Base-by-base conservation (phyloP, 23 tunicate species). In the Ascidia mentula region DNA sequence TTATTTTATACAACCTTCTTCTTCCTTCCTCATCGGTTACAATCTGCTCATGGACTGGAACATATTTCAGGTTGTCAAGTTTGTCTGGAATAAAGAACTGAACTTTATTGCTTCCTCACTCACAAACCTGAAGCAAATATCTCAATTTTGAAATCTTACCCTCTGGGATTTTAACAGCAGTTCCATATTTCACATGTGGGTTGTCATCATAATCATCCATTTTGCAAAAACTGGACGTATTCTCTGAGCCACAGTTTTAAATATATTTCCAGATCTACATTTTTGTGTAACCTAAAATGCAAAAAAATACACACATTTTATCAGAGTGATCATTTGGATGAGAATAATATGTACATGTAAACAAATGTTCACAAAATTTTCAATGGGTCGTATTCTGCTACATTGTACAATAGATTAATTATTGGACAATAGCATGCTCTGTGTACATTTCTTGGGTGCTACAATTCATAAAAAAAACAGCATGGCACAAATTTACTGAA, bases 11-110 rank as follows among this genome's bases (percentile, higher is more conserved):
- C 12, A 22, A 85, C 89, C 89, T 85, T 76, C 92, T 81, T 74
- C 97, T 69, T 33, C 97, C 97, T 83, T 92, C 80, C 40, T 83
- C 92, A 80, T 92, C 97, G 0, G 97, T 92, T 30, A 87, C 97
- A 0, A 87, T 69, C 79, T 92, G 97, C 31, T 92, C 97, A 83
- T 75, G 82, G 38, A 92, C 80, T 15, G 89, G 87, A 32, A 83
- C 79, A 42, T 81, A 40, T 59, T 59, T 71, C 45, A 36, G 92
- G 83, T 88, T 88, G 37, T 70, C 69, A 13, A 60, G 82, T 59
- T 53, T 53, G 13, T 53, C 65, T 53, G 24, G 40, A 75, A 40
- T 33, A 9, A 42, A 42, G 15, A 42, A 12, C 53, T 42, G 15
- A 42, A 42, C 12, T 12, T 9, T 42, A 42, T 9, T 42, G 53